Conservation (phyloP, 2,797 vertebrate genomes). For the Danio choprae region DNA sequence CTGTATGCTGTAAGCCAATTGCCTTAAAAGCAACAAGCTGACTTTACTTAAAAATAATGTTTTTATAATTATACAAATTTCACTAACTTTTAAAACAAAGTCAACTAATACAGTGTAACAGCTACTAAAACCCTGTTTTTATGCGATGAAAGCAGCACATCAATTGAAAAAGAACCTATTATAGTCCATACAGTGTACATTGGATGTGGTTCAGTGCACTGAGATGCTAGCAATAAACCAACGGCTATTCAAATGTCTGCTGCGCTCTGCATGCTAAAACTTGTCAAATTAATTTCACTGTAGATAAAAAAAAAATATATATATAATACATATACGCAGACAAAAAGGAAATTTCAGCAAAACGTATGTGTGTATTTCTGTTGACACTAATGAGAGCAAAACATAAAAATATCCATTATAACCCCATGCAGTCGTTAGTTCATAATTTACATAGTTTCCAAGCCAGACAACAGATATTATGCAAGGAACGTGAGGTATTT, state of each 20-base stretch:
- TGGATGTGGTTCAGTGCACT: not conserved
- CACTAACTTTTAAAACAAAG: too few species aligned
- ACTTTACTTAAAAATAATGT: too few species aligned
- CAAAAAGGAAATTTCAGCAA: too few species aligned
- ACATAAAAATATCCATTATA: conserved; percentile 67
- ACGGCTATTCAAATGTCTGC: not conserved
- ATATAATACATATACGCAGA: conserved; percentile 62
- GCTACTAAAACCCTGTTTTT: not conserved
- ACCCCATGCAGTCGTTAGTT: conserved; percentile 40
- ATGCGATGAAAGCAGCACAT: not conserved
- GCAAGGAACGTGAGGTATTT: conserved; percentile 60
- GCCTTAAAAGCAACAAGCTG: too few species aligned
- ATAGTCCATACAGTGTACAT: not conserved
- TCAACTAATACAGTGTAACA: too few species aligned
- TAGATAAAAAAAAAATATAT: conserved; percentile 63
- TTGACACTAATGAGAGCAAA: too few species aligned
- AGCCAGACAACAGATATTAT: conserved; percentile 46
- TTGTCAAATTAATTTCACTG: not conserved
- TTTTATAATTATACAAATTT: too few species aligned
- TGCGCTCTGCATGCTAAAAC: not conserved
- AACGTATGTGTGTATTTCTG: too few species aligned
- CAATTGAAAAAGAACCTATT: not conserved
- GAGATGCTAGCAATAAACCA: not conserved
- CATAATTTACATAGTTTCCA: conserved; percentile 36
- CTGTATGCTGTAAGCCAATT: too few species aligned